phyloP scores from a whole-genome alignment of 2,113 vertebrate species.

The Ascaphus truei region DNA sequence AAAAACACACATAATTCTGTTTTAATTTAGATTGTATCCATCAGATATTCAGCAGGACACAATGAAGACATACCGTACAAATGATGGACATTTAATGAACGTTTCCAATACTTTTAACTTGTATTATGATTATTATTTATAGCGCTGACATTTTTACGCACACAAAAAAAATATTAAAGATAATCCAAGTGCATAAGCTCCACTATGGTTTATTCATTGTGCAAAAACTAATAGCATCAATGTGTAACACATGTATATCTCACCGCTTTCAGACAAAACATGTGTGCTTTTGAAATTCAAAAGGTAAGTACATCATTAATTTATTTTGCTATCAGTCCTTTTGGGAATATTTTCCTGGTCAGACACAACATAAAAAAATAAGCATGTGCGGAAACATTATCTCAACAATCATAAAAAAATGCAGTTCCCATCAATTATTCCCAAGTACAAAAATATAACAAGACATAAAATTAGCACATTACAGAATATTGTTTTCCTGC shows the following conservation, averaged over 20 bases:
- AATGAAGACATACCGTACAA: no score
- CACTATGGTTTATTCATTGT: background rate
- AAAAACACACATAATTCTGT: no score
- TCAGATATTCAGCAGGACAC: no score
- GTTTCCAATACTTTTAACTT: no score
- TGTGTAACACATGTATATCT: background rate
- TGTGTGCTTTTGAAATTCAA: background rate
- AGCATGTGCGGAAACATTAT: conserved; percentile 20
- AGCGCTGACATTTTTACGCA: no score
- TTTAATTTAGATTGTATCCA: no score
- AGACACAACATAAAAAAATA: background rate
- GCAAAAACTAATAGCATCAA: background rate
- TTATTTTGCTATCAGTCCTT: background rate
- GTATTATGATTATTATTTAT: no score
- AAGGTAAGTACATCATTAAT: background rate
- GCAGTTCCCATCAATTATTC: conserved; percentile 27
- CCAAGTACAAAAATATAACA: background rate
- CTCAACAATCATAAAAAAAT: conserved; percentile 30
- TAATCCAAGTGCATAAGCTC: no score
- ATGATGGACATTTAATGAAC: no score
- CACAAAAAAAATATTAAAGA: no score
- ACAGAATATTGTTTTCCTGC: background rate
- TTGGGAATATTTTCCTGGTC: background rate
- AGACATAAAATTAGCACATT: background rate
- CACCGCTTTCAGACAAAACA: background rate